A percentile compares a stretch with the other conserved stretches of the same genome.
Conservation (phyloP, 1,140 invertebrate species). For the Drosophila repletoides region DNA sequence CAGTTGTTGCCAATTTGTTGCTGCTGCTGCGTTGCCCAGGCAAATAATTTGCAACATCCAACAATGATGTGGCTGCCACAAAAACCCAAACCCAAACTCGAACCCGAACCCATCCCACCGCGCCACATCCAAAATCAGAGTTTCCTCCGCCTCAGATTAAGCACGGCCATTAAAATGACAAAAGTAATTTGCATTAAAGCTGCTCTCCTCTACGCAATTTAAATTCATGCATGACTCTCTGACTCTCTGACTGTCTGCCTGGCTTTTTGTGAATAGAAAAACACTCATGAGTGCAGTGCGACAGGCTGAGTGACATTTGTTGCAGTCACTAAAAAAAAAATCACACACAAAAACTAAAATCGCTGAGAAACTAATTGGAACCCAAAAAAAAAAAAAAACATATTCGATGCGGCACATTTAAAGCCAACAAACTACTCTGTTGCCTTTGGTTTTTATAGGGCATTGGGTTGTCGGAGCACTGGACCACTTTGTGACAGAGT, state of each 20-base stretch:
- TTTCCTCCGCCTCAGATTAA: slow-evolving; percentile 34
- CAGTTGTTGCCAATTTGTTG: slow-evolving; percentile 38
- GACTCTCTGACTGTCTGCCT: background rate
- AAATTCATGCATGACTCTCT: slow-evolving; percentile 47
- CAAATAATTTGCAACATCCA: slow-evolving; percentile 49
- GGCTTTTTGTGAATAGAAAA: background rate
- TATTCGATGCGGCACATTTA: slow-evolving; percentile 62
- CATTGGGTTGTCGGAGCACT: background rate
- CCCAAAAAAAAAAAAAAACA: slow-evolving; percentile 28
- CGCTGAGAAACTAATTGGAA: slow-evolving; percentile 17
- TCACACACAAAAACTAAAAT: slow-evolving; percentile 1
- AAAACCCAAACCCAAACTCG: background rate
- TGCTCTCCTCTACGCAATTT: slow-evolving; percentile 64
- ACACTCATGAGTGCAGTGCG: slow-evolving; percentile 2
- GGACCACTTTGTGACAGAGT: background rate
- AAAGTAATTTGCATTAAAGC: slow-evolving; percentile 69
- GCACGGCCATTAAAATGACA: slow-evolving; percentile 65
- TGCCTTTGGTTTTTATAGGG: slow-evolving; percentile 3
- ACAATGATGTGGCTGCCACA: slow-evolving; percentile 31
- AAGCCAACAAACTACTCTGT: slow-evolving; percentile 5
- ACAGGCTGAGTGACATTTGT: slow-evolving; percentile 14
- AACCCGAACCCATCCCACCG: background rate
- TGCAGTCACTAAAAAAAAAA: background rate
- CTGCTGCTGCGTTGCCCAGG: slow-evolving; percentile 50
- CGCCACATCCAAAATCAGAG: background rate